phyloP scores from a whole-genome alignment of 2,888 invertebrate species.

The Blastobasis adustella region DNA sequence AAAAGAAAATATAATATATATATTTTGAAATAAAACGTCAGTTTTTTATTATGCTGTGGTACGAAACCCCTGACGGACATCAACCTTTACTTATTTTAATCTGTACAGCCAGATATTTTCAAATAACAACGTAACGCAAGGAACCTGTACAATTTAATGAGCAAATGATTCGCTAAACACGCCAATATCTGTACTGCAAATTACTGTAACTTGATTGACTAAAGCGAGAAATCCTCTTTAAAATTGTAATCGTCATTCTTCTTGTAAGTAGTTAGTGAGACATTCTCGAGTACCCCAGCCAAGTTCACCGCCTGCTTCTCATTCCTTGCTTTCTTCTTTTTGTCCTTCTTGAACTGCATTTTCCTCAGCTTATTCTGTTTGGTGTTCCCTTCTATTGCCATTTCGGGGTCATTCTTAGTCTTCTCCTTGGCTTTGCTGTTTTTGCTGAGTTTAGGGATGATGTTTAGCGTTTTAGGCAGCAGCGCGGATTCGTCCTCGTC shows the following conservation, averaged over 20 bases:
- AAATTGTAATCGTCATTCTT: conserved; percentile 77
- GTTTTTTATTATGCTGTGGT: too few relatives aligned
- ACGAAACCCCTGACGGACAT: too few relatives aligned
- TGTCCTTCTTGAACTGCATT: conserved; percentile 78
- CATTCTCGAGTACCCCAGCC: conserved; percentile 78
- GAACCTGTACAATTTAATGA: too few relatives aligned
- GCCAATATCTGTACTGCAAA: too few relatives aligned
- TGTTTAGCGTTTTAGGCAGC: conserved; percentile 55
- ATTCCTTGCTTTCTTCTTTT: conserved; percentile 62
- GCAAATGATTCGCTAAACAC: too few relatives aligned
- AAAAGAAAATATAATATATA: too few relatives aligned
- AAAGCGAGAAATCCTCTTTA: conserved; percentile 71
- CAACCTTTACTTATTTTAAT: too few relatives aligned
- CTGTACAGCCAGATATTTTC: too few relatives aligned
- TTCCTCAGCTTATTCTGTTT: conserved; percentile 59
- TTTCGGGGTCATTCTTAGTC: conserved; percentile 76
- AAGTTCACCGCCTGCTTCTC: conserved; percentile 79
- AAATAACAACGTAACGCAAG: too few relatives aligned
- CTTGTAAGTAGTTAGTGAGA: conserved; percentile 56
- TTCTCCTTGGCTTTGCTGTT: conserved; percentile 41
- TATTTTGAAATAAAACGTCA: too few relatives aligned
- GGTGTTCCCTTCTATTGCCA: conserved; percentile 81
- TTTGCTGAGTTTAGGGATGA: conserved; percentile 51
- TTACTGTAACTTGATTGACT: conserved; percentile 4
- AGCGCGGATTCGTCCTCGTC: conserved; percentile 63